Conservation (phyloP, 2,113 vertebrate species). For the Tetraodon nigroviridis region DNA sequence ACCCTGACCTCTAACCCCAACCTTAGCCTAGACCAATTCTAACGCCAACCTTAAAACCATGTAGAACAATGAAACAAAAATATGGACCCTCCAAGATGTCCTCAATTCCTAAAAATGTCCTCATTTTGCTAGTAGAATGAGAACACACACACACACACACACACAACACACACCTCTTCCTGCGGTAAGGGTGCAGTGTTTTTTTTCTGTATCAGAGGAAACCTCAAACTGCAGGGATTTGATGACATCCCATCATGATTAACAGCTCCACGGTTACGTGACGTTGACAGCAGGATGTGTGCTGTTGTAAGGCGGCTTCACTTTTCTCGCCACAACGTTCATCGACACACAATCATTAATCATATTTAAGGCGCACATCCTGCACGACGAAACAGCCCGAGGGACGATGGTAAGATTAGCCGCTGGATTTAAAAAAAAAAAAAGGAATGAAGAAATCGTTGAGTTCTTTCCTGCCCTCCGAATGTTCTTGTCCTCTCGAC, state of each 20-base stretch:
- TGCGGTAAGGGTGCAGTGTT: neutral
- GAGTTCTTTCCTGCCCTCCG: conserved; percentile 20
- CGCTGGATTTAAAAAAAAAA: neutral
- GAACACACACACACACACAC: neutral
- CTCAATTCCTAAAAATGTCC: too few relatives aligned
- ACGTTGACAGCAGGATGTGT: conserved; percentile 51
- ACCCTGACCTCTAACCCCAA: too few relatives aligned
- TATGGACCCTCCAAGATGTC: too few relatives aligned
- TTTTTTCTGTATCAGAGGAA: conserved; percentile 42
- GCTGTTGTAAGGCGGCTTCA: conserved; percentile 15
- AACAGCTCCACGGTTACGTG: conserved; percentile 20
- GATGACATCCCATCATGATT: conserved; percentile 38
- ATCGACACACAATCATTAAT: neutral
- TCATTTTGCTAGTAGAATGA: too few relatives aligned
- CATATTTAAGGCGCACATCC: neutral
- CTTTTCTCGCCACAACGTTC: conserved; percentile 20
- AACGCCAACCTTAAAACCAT: too few relatives aligned
- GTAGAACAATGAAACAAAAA: too few relatives aligned
- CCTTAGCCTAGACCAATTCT: too few relatives aligned
- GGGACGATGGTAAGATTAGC: conserved; percentile 21
- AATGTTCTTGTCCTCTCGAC: conserved; percentile 29
- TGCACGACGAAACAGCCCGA: neutral
- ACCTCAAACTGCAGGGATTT: conserved; percentile 45
- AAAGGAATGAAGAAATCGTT: conserved; percentile 14
- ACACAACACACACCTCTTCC: conserved; percentile 4